Base-by-base conservation (phyloP, 2,113 vertebrate genomes). In the Corythornis cristatus region DNA sequence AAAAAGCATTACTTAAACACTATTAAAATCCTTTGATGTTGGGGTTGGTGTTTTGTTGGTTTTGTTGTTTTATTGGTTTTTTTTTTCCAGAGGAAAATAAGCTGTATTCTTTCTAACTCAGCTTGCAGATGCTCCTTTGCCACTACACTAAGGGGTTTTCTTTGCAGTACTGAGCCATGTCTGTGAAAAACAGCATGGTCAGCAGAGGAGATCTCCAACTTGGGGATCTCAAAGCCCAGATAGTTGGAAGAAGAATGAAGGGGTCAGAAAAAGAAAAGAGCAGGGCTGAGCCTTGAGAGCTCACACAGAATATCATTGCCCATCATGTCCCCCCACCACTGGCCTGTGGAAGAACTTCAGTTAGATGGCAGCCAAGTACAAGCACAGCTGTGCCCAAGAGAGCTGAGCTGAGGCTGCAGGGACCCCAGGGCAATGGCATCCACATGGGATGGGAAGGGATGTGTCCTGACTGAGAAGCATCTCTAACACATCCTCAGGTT, bases 1-100 rank as follows among this genome's bases (percentile, higher is more conserved):
- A 93, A 90, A 95, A 93, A 70, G 68, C 88, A 89, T 93, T 93
- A 89, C 64, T 84, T 94, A 95, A 94, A 97, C 93, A 89, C 68
- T 92, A 92, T 93, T 87, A 94, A 85, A 93, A 73, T 83, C 53
- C 72, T 93, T 93, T 85, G 40, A 92, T 94, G 66, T 60, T 60
- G 33, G 16, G 3, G 0, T 5, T 9, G 45, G 28, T 70, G 9
- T 37, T 37, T 37, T 37, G 37, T 37, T 37, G 37, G 37, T 37
- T 37, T 37, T 37, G 37, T 37, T 37, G 37, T 10, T 10, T 37
- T 37, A 33, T 18, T 18, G 31, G 31, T 19, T 28, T 20, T 73
- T 83, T 80, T 88, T 85, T 62, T 45, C 2, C 72, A 67, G 46
- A 60, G 72, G 60, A 91, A 94, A 92, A 94, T 18, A 85, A 83